These are phyloP conservation scores for Drosophila azteca DNA, from an alignment of 1,140 invertebrate genomes.

Conservation along the genomic window DNA sequence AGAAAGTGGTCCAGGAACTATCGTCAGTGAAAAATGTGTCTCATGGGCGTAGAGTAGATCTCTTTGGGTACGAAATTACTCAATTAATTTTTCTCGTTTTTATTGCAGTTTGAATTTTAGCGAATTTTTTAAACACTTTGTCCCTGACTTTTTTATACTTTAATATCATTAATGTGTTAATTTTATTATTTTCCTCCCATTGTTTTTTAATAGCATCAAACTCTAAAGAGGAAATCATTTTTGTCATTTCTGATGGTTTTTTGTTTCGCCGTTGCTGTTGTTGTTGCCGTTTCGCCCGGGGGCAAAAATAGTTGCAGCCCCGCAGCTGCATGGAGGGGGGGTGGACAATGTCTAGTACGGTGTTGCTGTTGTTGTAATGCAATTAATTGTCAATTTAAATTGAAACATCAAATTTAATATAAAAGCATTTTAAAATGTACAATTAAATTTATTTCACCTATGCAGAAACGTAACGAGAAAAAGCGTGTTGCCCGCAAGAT, in stretches of 20 bases:
- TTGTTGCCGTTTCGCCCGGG: slow-evolving; percentile 1
- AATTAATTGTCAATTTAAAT: slow-evolving; percentile 80
- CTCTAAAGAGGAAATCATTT: slow-evolving; percentile 41
- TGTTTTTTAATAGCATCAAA: slow-evolving; percentile 44
- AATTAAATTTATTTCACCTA: slow-evolving; percentile 72
- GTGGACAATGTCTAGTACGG: slow-evolving; percentile 28
- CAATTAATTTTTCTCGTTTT: background rate
- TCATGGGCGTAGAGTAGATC: too few species aligned
- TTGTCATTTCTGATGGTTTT: slow-evolving; percentile 14
- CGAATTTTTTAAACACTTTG: background rate
- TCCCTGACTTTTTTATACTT: slow-evolving; percentile 16
- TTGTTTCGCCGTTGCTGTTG: background rate
- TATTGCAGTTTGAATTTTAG: too few species aligned
- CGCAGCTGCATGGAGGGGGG: background rate
- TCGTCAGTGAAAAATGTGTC: too few species aligned
- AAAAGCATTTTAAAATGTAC: slow-evolving; percentile 73
- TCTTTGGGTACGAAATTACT: too few species aligned
- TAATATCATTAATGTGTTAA: slow-evolving; percentile 44
- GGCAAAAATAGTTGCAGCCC: slow-evolving; percentile 27
- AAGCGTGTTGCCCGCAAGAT: slow-evolving; percentile 47
- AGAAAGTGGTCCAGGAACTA: too few species aligned
- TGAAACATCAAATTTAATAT: slow-evolving; percentile 79
- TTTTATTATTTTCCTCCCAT: slow-evolving; percentile 24
- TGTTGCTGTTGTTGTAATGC: slow-evolving; percentile 64
- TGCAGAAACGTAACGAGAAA: slow-evolving; percentile 27